Percentiles rank a stretch among this genome's conserved stretches.
Conservation (phyloP, 35 echinoderm and acorn worm species). For the Lytechinus variegatus region DNA sequence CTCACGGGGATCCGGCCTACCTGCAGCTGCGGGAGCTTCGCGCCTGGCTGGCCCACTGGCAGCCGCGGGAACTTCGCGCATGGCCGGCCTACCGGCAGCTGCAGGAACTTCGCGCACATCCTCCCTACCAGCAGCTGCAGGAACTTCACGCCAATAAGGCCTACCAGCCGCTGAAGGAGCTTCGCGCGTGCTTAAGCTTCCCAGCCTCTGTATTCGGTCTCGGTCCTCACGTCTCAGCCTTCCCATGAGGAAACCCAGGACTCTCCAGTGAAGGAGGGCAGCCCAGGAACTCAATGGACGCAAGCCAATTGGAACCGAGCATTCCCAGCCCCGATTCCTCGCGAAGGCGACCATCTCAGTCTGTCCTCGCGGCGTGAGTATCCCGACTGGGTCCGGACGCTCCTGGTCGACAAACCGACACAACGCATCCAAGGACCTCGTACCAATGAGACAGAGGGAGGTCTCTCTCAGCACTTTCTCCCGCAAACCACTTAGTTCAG, state of each 20-base stretch:
- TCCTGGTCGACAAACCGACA: not conserved
- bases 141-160: too few relatives aligned
- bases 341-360: not conserved
- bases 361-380: not conserved
- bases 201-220: too few relatives aligned
- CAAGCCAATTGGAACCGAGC: not conserved
- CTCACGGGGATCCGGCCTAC: too few relatives aligned
- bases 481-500: not conserved
- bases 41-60: too few relatives aligned
- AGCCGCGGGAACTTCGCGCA: too few relatives aligned
- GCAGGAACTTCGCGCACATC: too few relatives aligned
- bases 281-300: not conserved
- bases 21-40: too few relatives aligned
- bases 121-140: too few relatives aligned
- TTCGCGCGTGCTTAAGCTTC: too few relatives aligned
- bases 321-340: not conserved
- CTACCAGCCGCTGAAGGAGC: too few relatives aligned
- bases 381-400: not conserved
- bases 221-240: not conserved
- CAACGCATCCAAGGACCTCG: not conserved
- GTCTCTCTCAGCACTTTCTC: not conserved
- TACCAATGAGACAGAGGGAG: not conserved
- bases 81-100: too few relatives aligned
- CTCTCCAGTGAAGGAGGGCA: constrained; percentile 27
- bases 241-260: not conserved